phyloP scores from a whole-genome alignment of 1,140 invertebrate genomes.

The Phthorimaea operculella region DNA sequence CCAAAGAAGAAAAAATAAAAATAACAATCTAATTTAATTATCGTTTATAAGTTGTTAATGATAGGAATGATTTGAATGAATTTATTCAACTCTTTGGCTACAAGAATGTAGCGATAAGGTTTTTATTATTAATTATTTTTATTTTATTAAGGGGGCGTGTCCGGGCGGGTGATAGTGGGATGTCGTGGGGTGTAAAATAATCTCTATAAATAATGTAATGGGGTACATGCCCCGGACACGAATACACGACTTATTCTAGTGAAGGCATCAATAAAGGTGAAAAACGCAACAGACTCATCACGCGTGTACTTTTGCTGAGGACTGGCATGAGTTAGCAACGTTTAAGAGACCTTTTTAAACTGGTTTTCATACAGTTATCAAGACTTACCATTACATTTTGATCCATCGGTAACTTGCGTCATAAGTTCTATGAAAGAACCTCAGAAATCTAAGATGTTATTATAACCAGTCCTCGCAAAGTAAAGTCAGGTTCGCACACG shows the following conservation, averaged over 20 bases:
- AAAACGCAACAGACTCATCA: constrained; percentile 41
- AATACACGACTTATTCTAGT: constrained; percentile 36
- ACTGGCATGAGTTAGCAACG: too few species aligned
- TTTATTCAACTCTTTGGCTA: constrained; percentile 4
- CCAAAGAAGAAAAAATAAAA: constrained; percentile 32
- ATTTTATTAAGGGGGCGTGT: not conserved
- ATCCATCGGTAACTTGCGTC: too few species aligned
- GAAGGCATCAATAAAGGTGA: constrained; percentile 57
- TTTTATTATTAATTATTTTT: constrained; percentile 8
- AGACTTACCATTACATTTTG: not conserved
- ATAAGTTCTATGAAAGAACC: too few species aligned
- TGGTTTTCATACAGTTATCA: not conserved
- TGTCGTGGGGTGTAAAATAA: constrained; percentile 11
- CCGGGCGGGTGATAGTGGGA: constrained; percentile 6
- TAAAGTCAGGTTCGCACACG: constrained; percentile 26
- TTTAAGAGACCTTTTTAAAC: too few species aligned
- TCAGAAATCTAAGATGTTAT: too few species aligned
- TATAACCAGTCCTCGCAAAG: too few species aligned
- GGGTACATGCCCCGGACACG: not conserved
- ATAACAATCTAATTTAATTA: constrained; percentile 26
- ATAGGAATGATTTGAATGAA: constrained; percentile 58
- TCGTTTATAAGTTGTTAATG: constrained; percentile 31
- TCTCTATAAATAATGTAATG: constrained; percentile 16
- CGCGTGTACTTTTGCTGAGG: constrained; percentile 19
- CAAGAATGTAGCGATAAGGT: not conserved